Evolutionary conservation across 2,888 invertebrate genomes (phyloP), one percentile per base, ranked within the genome.

Genomic region (Euphydryas editha): DNA sequence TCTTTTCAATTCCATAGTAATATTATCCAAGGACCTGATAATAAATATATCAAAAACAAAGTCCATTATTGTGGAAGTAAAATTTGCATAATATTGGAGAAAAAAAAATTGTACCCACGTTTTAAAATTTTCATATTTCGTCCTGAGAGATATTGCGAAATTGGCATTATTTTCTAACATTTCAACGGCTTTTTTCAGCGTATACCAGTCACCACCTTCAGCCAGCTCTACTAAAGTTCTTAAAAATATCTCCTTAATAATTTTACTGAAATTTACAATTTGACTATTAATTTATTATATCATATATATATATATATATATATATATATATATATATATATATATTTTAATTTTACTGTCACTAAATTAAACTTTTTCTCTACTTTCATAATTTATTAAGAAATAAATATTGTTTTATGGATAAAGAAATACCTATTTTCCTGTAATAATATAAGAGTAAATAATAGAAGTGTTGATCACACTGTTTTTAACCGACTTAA

Each of bases 211-310:
- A 0, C 88, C 86, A 10, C 62, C 73, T 62, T 87, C 83, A 0
- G 80, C 81, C 3, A 90, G 67, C 60, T 90, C 88, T 42, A 88
- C 59, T 2, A 92, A 76, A 6, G 84, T 82, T 67, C 77, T 76
- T 70, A 83, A 76, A 11, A 87, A 71, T 7, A 88, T 76, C 36
- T 87, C 81, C 21, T 79, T 85, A 7, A 88, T 75, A 7, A 81
- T 73, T 58, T 77, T 72, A 1, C 91, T 91, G 75, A 18, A 81
- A 51, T 51, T 80, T 24, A 47, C 18, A 64, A 44, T 46, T 18
- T 59, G 36, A 18, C 20, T 47, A 10, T 20, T 6, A 47, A 47
- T 8, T n/a, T 11, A 47, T 15, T 24, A n/a, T 54, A 21, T 21
- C 30, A 24, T 54, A 24, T 7, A 11, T 21, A 5, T 30, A 1